These are phyloP conservation scores for Piscicola geometra DNA, from an alignment of 2,888 invertebrate genomes.

Conservation along the genomic window DNA sequence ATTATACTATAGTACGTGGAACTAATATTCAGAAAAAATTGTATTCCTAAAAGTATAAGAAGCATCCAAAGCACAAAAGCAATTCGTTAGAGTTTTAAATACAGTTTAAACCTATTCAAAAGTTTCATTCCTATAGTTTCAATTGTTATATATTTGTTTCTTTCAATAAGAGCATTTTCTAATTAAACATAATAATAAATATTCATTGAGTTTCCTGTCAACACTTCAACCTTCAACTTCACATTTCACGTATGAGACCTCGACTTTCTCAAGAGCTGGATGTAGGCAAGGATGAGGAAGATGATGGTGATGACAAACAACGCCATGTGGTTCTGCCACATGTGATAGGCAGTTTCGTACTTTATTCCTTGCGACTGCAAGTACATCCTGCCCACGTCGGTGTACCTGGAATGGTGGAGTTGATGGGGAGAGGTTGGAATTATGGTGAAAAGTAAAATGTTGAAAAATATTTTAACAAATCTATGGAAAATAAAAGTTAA, in stretches of 20 bases:
- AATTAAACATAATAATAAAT: too few species aligned
- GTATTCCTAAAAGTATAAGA: too few species aligned
- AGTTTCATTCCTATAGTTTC: too few species aligned
- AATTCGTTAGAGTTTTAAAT: too few species aligned
- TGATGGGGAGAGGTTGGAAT: not conserved
- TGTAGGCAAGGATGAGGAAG: conserved; percentile 49
- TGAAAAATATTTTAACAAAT: not conserved
- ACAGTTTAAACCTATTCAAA: too few species aligned
- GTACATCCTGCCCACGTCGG: conserved; percentile 29
- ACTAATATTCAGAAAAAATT: too few species aligned
- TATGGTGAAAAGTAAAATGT: not conserved
- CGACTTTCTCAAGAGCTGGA: conserved; percentile 50
- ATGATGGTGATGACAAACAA: conserved; percentile 46
- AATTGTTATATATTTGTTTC: too few species aligned
- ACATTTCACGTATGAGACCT: conserved; percentile 37
- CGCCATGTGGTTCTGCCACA: conserved; percentile 52
- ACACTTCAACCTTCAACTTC: too few species aligned
- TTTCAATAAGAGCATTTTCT: too few species aligned
- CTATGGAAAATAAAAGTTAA: not conserved
- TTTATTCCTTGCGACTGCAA: conserved; percentile 35
- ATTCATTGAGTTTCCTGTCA: too few species aligned
- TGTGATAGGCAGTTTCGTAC: conserved; percentile 49
- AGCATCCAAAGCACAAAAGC: too few species aligned
- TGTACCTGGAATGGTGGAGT: not conserved
- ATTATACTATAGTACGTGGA: too few species aligned